phyloP scores from a whole-genome alignment of 2,113 vertebrate genomes.

The Scomber japonicus region DNA sequence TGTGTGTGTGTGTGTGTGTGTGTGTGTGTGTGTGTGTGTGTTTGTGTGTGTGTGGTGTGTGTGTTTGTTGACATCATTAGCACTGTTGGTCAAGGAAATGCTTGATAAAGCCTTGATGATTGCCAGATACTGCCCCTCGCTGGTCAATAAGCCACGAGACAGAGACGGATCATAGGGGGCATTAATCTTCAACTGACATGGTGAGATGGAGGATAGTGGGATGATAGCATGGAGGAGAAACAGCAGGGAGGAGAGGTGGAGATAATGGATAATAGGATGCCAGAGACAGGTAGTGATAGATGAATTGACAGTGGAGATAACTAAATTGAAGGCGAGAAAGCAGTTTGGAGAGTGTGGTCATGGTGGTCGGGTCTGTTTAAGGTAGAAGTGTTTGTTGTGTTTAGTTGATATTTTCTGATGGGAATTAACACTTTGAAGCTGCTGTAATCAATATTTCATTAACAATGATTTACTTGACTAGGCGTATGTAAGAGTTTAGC shows the following conservation, averaged over 20 bases:
- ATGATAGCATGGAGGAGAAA: constrained; percentile 66
- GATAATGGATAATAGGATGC: constrained; percentile 74
- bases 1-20: constrained; percentile 43
- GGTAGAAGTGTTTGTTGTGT: constrained; percentile 28
- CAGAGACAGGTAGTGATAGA: constrained; percentile 68
- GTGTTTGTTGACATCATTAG: constrained; percentile 67
- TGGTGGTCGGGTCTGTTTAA: constrained; percentile 28
- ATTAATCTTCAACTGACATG: constrained; percentile 63
- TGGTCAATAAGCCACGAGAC: constrained; percentile 63
- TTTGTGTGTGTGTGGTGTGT: not conserved
- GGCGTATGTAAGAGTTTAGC: no score
- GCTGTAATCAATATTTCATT: no score
- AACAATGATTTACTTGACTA: no score
- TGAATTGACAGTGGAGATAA: constrained; percentile 66
- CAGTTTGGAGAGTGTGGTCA: constrained; percentile 13
- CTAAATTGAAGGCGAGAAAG: constrained; percentile 33
- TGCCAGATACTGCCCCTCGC: constrained; percentile 70
- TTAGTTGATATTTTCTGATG: not conserved
- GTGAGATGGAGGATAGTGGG: constrained; percentile 67
- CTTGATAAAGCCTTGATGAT: constrained; percentile 74
- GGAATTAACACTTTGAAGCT: not conserved
- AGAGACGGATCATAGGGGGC: constrained; percentile 54
- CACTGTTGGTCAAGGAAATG: constrained; percentile 64
- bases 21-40: no score
- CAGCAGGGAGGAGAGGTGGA: constrained; percentile 68